These are phyloP conservation scores for Sebastolobus altivelis DNA, from an alignment of 2,797 vertebrate genomes.

Conservation along the genomic window DNA sequence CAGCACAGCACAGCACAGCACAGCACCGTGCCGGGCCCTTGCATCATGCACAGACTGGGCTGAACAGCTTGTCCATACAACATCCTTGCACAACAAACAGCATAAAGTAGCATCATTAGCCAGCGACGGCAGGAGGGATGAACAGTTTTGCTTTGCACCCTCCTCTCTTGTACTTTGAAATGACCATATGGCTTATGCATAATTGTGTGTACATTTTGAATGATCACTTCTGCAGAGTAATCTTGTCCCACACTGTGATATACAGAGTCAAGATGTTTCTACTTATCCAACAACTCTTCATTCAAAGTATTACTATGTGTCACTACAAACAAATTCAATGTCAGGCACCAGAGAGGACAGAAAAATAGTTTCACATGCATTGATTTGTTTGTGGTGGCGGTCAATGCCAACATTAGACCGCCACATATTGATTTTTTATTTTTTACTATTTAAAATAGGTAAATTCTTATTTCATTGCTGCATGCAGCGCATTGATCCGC, in stretches of 20 bases:
- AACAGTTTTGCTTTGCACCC: conserved; percentile 30
- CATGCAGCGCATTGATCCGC: background rate
- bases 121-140: conserved; percentile 36
- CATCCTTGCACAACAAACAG: conserved; percentile 52
- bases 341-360: conserved; percentile 13
- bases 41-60: conserved; percentile 38
- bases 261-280: conserved; percentile 25
- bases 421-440: background rate
- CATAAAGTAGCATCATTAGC: conserved; percentile 55
- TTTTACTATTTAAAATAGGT: background rate
- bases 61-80: conserved; percentile 59
- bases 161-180: conserved; percentile 47
- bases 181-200: conserved; percentile 64
- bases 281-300: conserved; percentile 14
- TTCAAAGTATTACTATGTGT: conserved; percentile 13
- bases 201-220: conserved; percentile 51
- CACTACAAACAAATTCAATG: conserved; percentile 17
- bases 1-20: conserved; percentile 18
- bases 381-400: background rate
- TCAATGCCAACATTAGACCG: no score
- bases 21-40: conserved; percentile 20
- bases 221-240: conserved; percentile 46
- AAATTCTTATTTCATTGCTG: background rate
- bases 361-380: conserved; percentile 7
- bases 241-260: conserved; percentile 21